Percentiles rank a stretch among this genome's conserved stretches.
These are phyloP conservation scores for Bombycilla garrulus DNA, from an alignment of 2,113 vertebrate species.

Conservation along the genomic window DNA sequence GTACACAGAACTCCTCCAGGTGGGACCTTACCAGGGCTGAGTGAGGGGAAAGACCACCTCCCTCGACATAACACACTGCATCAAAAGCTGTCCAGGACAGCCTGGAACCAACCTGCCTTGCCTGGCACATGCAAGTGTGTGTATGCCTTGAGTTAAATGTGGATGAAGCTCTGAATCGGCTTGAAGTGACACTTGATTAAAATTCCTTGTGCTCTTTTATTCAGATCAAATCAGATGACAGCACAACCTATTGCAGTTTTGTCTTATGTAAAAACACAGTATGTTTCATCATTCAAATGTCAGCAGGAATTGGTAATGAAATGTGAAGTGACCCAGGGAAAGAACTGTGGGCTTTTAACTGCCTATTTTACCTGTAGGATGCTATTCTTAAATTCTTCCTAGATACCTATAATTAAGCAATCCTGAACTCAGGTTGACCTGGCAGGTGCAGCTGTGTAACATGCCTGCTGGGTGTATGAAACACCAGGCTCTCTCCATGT, in stretches of 20 bases:
- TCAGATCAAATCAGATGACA: not conserved
- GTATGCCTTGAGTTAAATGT: not conserved
- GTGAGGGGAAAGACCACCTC: not conserved
- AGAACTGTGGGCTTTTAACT: not conserved
- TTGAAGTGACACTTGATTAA: constrained; percentile 33
- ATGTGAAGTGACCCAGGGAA: not conserved
- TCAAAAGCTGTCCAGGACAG: not conserved
- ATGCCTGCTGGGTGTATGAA: not conserved
- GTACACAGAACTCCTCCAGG: not conserved
- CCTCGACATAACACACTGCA: accelerated
- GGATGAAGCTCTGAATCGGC: constrained; percentile 26
- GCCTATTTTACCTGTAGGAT: not conserved
- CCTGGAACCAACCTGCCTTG: not conserved
- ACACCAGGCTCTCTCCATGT: not conserved
- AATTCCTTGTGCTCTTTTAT: constrained; percentile 27
- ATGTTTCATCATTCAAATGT: constrained; percentile 6
- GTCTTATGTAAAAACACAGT: not conserved
- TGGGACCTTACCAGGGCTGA: not conserved
- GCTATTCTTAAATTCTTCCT: not conserved
- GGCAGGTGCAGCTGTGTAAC: not conserved
- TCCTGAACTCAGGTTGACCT: constrained; percentile 2
- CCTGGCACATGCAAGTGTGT: not conserved
- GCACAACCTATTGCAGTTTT: not conserved
- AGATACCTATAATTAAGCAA: not conserved
- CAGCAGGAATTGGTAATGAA: not conserved